Evolutionary conservation across 2,888 invertebrate genomes (phyloP).

Genomic region (Ophion slaviceki): DNA sequence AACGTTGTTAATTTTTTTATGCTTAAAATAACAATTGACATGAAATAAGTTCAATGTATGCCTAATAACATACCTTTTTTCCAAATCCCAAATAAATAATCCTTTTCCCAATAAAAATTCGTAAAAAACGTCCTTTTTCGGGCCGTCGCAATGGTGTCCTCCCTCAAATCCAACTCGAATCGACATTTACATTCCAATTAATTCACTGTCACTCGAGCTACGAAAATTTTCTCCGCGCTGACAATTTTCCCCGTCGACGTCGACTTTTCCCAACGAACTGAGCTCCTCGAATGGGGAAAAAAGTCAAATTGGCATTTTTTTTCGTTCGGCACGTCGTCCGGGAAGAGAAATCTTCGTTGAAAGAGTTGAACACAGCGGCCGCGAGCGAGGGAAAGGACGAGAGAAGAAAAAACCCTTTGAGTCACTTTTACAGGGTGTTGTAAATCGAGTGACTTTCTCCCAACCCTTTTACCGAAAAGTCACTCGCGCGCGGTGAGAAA

Average conservation of each 20-base stretch:
- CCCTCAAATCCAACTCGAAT: not conserved
- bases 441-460: constrained; percentile 82
- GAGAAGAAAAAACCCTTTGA: constrained; percentile 71
- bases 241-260: not conserved
- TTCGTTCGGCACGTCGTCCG: not conserved
- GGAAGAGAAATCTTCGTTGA: constrained; percentile 56
- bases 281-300: constrained; percentile 38
- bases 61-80: too few species aligned
- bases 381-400: constrained; percentile 34
- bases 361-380: constrained; percentile 35
- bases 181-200: not conserved
- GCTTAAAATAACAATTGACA: too few species aligned
- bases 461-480: constrained; percentile 79
- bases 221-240: not conserved
- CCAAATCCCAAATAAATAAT: too few species aligned
- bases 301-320: constrained; percentile 19
- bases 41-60: too few species aligned
- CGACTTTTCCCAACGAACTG: constrained; percentile 24
- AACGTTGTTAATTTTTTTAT: too few species aligned
- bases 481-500: constrained; percentile 66
- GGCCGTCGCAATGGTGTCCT: not conserved
- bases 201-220: not conserved
- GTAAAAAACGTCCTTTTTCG: too few species aligned
- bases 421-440: constrained; percentile 78
- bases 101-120: too few species aligned